Percentiles rank a stretch among this genome's conserved stretches.
These are phyloP conservation scores for Cyclopterus lumpus DNA, from an alignment of 2,797 vertebrate species.

Conservation along the genomic window DNA sequence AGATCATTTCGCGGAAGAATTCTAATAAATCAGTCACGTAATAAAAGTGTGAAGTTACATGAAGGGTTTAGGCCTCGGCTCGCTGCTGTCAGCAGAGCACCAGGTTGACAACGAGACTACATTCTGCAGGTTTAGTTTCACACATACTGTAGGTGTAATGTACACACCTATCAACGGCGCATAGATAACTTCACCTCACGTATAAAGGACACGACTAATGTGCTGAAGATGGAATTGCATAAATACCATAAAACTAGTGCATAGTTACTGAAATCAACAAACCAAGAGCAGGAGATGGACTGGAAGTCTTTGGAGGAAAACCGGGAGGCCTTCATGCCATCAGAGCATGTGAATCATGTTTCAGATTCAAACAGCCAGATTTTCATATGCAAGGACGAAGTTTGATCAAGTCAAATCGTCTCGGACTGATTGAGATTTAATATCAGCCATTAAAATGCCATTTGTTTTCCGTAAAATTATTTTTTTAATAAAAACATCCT, in stretches of 20 bases:
- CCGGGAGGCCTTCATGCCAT: slow-evolving; percentile 48
- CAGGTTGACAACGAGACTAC: slow-evolving; percentile 63
- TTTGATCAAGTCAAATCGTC: slow-evolving; percentile 24
- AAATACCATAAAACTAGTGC: slow-evolving; percentile 78
- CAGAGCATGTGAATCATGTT: slow-evolving; percentile 6
- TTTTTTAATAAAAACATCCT: background rate
- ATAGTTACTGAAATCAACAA: slow-evolving; percentile 75
- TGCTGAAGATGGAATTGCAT: slow-evolving; percentile 77
- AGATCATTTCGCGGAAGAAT: background rate
- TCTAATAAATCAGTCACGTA: background rate
- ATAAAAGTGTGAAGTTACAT: slow-evolving; percentile 22
- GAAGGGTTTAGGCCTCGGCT: slow-evolving; percentile 40
- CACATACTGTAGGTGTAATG: slow-evolving; percentile 47
- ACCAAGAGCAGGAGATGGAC: slow-evolving; percentile 50
- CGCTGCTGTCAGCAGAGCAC: slow-evolving; percentile 51
- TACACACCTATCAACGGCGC: slow-evolving; percentile 66
- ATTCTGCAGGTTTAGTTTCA: slow-evolving; percentile 72
- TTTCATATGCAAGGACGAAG: background rate
- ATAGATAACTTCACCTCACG: slow-evolving; percentile 70
- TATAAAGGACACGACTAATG: slow-evolving; percentile 52
- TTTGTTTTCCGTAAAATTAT: background rate
- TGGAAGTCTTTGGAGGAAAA: slow-evolving; percentile 47
- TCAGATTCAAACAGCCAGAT: slow-evolving; percentile 17
- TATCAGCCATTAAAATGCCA: background rate
- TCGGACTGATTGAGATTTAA: slow-evolving; percentile 1